Evolutionary conservation across 2,888 invertebrate genomes (phyloP).

Genomic region (Ctenicera cuprea): DNA sequence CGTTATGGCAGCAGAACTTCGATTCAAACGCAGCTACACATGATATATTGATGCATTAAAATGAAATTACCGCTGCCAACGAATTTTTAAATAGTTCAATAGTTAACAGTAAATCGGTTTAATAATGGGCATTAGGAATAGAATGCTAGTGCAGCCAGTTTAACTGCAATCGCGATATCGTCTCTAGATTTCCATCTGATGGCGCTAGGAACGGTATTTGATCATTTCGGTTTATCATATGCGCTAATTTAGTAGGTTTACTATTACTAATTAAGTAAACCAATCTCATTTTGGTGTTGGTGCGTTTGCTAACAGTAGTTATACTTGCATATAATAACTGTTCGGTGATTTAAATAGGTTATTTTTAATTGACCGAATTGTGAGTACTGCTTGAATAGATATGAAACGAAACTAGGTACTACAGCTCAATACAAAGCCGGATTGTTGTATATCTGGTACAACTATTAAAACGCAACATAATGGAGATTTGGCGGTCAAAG

Average conservation of each 20-base stretch:
- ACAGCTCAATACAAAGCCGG: too few relatives aligned
- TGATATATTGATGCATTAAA: slow-evolving; percentile 39
- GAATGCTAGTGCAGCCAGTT: slow-evolving; percentile 30
- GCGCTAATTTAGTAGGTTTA: slow-evolving; percentile 43
- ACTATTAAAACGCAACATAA: too few relatives aligned
- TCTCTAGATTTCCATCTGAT: slow-evolving; percentile 38
- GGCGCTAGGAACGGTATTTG: slow-evolving; percentile 48
- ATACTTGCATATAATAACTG: slow-evolving; percentile 8
- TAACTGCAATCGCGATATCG: slow-evolving; percentile 20
- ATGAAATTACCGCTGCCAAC: slow-evolving; percentile 31
- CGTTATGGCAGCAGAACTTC: slow-evolving; percentile 1
- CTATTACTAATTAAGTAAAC: slow-evolving; percentile 31
- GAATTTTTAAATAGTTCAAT: slow-evolving; percentile 38
- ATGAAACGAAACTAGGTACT: too few relatives aligned
- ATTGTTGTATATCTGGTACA: too few relatives aligned
- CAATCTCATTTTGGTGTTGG: slow-evolving; percentile 8
- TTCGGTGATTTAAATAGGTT: too few relatives aligned
- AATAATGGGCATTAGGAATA: slow-evolving; percentile 36
- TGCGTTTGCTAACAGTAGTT: slow-evolving; percentile 28
- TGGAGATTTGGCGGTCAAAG: too few relatives aligned
- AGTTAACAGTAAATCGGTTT: slow-evolving; percentile 36
- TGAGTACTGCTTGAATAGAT: too few relatives aligned
- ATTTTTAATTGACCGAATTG: too few relatives aligned
- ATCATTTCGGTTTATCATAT: slow-evolving; percentile 38
- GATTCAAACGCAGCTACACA: slow-evolving; percentile 1